Percentiles rank a stretch among this genome's conserved stretches.
Evolutionary conservation across 1,140 invertebrate species (phyloP).

Genomic region (Drosophila burlai): DNA sequence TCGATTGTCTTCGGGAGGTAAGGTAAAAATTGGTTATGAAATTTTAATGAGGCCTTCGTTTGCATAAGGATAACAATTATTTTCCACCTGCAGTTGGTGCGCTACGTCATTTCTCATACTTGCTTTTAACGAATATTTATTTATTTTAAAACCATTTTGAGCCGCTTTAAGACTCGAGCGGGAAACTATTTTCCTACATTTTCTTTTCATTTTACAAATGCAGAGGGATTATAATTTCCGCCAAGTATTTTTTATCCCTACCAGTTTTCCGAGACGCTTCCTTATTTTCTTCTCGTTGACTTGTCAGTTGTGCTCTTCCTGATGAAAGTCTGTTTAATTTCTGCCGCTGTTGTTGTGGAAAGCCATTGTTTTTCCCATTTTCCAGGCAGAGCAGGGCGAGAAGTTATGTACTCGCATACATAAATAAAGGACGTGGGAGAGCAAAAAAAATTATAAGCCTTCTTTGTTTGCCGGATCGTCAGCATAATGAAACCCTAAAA

Average conservation of each 20-base stretch:
- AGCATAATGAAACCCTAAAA: constrained; percentile 58
- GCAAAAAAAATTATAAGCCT: constrained; percentile 70
- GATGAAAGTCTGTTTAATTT: constrained; percentile 51
- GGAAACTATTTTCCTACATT: constrained; percentile 17
- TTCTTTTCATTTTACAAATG: constrained; percentile 26
- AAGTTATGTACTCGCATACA: constrained; percentile 33
- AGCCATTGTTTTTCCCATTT: constrained; percentile 64
- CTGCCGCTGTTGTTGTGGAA: constrained; percentile 43
- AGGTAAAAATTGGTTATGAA: constrained; percentile 11
- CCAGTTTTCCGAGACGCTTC: constrained; percentile 14
- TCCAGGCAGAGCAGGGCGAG: constrained; percentile 35
- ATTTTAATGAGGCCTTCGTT: constrained; percentile 4
- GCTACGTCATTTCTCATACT: constrained; percentile 7
- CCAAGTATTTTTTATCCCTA: constrained; percentile 23
- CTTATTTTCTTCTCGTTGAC: constrained; percentile 19
- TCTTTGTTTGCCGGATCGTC: constrained; percentile 64
- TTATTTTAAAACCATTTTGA: constrained; percentile 15
- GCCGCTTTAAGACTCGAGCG: constrained; percentile 2
- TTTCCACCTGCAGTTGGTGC: not conserved
- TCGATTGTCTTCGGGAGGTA: not conserved
- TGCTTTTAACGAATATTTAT: constrained; percentile 7
- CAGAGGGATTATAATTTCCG: constrained; percentile 48
- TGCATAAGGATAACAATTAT: constrained; percentile 21
- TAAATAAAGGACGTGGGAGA: constrained; percentile 29
- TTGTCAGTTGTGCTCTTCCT: constrained; percentile 35